Conservation (phyloP, 2,888 invertebrate species). For the Enchytraeus crypticus region DNA sequence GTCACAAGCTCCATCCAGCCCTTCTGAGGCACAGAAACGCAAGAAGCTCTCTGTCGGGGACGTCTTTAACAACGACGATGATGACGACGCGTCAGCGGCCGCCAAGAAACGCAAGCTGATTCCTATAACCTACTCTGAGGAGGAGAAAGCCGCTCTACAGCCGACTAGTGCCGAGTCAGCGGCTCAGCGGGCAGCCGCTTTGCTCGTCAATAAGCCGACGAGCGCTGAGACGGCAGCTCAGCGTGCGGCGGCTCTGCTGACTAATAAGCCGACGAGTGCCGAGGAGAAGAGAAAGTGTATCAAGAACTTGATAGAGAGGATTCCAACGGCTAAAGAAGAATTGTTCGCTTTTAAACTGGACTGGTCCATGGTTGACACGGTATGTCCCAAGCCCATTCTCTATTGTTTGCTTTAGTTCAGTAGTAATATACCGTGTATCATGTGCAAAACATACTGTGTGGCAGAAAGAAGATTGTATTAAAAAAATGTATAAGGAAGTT, state of each 20-base stretch:
- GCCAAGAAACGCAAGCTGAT: constrained; percentile 66
- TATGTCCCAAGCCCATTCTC: too few relatives aligned
- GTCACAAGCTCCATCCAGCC: neutral
- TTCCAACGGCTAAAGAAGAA: constrained; percentile 93
- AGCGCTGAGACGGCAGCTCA: neutral
- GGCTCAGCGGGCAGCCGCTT: neutral
- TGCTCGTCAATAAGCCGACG: neutral
- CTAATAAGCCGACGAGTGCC: constrained; percentile 33
- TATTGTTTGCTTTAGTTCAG: too few relatives aligned
- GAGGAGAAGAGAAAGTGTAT: constrained; percentile 95
- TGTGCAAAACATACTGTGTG: too few relatives aligned
- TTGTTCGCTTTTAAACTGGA: constrained; percentile 89
- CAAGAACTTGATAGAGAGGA: constrained; percentile 93
- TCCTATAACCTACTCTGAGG: constrained; percentile 33
- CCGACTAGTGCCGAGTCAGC: neutral
- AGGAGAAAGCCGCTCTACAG: constrained; percentile 32
- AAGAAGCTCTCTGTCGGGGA: constrained; percentile 73
- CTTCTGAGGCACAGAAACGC: constrained; percentile 39
- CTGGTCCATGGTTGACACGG: constrained; percentile 71
- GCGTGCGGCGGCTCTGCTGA: neutral
- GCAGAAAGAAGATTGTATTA: too few relatives aligned
- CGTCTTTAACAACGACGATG: constrained; percentile 71
- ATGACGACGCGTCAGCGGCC: constrained; percentile 31
- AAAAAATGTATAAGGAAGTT: too few relatives aligned
- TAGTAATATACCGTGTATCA: too few relatives aligned